These are phyloP conservation scores for Acomys russatus DNA, from an alignment of 2,797 vertebrate genomes.

Conservation along the genomic window DNA sequence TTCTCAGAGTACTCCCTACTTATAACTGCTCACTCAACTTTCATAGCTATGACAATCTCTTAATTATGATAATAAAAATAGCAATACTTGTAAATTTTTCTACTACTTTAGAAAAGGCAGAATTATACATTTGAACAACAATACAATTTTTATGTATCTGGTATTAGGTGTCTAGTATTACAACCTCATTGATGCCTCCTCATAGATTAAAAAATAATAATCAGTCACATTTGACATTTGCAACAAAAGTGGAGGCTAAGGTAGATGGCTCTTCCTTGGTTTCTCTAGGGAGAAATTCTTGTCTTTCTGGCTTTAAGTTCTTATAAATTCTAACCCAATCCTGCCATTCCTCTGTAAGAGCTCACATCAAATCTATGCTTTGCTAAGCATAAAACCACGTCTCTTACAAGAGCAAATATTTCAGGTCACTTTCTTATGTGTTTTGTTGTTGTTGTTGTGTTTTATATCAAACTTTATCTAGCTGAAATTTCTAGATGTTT, in stretches of 20 bases:
- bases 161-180: neutral
- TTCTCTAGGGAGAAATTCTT: neutral
- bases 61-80: slow-evolving; percentile 9
- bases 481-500: slow-evolving; percentile 32
- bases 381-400: neutral
- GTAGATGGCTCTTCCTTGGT: neutral
- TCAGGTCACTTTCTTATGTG: neutral
- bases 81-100: slow-evolving; percentile 24
- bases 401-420: neutral
- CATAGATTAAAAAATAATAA: slow-evolving; percentile 2
- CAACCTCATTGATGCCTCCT: neutral
- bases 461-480: neutral
- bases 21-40: slow-evolving; percentile 22
- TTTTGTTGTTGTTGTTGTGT: neutral
- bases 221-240: neutral
- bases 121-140: slow-evolving; percentile 8
- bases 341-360: neutral
- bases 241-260: neutral
- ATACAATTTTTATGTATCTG: neutral
- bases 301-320: neutral
- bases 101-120: neutral
- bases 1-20: slow-evolving; percentile 14
- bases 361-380: neutral
- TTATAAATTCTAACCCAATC: neutral
- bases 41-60: slow-evolving; percentile 47